Evolutionary conservation across 2,113 vertebrate species (phyloP).

Genomic region (Notarius lentiginosus): DNA sequence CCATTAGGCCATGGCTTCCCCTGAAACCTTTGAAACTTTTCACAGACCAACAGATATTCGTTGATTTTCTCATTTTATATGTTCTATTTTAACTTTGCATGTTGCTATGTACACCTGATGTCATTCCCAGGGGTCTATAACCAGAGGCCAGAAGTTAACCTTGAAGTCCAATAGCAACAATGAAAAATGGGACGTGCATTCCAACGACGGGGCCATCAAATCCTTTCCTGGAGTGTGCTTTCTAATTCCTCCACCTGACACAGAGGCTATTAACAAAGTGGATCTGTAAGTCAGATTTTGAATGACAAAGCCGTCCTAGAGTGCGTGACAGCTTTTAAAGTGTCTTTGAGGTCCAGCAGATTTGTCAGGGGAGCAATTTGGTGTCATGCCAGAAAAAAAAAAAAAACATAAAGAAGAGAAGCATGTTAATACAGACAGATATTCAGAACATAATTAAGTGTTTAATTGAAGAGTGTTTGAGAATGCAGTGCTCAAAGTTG

Average conservation of each 20-base stretch:
- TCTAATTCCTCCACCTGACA: conserved; percentile 84
- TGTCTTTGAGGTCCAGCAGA: background rate
- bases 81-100: background rate
- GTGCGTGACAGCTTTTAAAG: background rate
- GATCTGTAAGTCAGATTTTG: conserved; percentile 73
- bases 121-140: conserved; percentile 75
- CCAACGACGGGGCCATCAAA: conserved; percentile 69
- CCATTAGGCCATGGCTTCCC: background rate
- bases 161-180: conserved; percentile 82
- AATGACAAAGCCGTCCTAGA: background rate
- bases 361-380: background rate
- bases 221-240: conserved; percentile 85
- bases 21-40: background rate
- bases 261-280: conserved; percentile 76
- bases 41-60: background rate
- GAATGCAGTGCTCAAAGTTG: background rate
- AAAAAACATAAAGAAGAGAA: background rate
- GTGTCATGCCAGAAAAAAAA: background rate
- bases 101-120: background rate
- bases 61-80: background rate
- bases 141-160: conserved; percentile 78
- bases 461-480: background rate
- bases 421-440: background rate
- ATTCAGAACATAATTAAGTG: background rate
- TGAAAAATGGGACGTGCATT: conserved; percentile 81